phyloP scores from a whole-genome alignment of 2,113 vertebrate species.

The Anoura caudifer region DNA sequence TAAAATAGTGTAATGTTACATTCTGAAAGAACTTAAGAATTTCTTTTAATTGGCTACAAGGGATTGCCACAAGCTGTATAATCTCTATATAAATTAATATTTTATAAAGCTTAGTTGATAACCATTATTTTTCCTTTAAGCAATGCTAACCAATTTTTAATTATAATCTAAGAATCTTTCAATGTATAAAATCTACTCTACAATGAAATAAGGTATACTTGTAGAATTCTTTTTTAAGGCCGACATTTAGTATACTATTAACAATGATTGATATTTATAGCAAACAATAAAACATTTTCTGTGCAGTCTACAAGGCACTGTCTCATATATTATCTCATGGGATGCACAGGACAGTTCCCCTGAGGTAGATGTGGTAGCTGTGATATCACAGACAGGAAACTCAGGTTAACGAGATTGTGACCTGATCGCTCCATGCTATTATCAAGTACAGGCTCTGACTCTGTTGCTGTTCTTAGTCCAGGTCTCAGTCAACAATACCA shows the following conservation, averaged over 20 bases:
- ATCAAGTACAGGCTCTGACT: neutral
- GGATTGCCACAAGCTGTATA: neutral
- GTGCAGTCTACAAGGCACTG: neutral
- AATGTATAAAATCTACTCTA: neutral
- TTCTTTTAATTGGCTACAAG: neutral
- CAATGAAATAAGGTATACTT: neutral
- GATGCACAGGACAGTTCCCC: neutral
- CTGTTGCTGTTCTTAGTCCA: neutral
- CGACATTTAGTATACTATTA: neutral
- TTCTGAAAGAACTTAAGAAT: neutral
- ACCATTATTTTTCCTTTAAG: neutral
- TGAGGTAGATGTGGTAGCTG: neutral
- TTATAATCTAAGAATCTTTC: neutral
- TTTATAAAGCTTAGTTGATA: slow-evolving; percentile 23
- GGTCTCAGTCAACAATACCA: neutral
- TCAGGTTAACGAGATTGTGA: neutral
- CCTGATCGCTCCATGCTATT: neutral
- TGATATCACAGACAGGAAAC: neutral
- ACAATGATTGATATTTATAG: neutral
- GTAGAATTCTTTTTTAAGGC: neutral
- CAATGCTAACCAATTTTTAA: neutral
- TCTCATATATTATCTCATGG: neutral
- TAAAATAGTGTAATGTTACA: neutral
- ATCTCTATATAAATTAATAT: neutral
- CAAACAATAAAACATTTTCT: neutral